Evolutionary conservation across 2,888 invertebrate genomes (phyloP).

Genomic region (Corythucha ciliata): DNA sequence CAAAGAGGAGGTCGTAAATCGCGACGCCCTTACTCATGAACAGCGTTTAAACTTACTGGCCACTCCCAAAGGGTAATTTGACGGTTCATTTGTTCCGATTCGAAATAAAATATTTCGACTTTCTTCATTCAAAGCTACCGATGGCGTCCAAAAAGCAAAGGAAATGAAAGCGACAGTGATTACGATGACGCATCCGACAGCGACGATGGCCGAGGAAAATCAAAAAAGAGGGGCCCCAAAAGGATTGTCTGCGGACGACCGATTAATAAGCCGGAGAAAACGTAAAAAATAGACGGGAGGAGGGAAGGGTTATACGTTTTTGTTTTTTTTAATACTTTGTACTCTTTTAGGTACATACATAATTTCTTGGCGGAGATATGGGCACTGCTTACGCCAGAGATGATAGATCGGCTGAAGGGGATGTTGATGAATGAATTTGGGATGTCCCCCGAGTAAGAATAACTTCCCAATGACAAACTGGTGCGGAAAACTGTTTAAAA

Average conservation of each 20-base stretch:
- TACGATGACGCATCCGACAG: too few species aligned
- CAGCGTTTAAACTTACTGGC: slow-evolving; percentile 18
- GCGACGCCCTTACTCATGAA: slow-evolving; percentile 13
- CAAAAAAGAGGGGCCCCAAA: neutral
- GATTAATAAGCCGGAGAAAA: slow-evolving; percentile 10
- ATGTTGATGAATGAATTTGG: slow-evolving; percentile 31
- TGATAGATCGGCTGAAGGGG: slow-evolving; percentile 28
- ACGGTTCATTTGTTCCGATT: neutral
- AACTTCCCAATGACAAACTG: neutral
- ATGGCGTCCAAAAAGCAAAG: neutral
- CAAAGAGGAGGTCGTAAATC: slow-evolving; percentile 19
- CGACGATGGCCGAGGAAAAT: too few species aligned
- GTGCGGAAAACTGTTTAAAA: too few species aligned
- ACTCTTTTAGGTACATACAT: slow-evolving; percentile 25
- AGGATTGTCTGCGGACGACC: too few species aligned
- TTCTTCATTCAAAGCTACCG: neutral
- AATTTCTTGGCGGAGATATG: slow-evolving; percentile 30
- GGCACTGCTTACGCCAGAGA: slow-evolving; percentile 28
- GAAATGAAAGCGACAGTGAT: neutral
- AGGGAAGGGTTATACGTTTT: neutral
- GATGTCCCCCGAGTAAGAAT: slow-evolving; percentile 29
- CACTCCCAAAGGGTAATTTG: slow-evolving; percentile 23
- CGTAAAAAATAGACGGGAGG: slow-evolving; percentile 2
- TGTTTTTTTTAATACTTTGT: neutral
- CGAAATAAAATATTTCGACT: neutral